phyloP scores from a whole-genome alignment of 2,113 vertebrate species.

The Rhabdornis inornatus region DNA sequence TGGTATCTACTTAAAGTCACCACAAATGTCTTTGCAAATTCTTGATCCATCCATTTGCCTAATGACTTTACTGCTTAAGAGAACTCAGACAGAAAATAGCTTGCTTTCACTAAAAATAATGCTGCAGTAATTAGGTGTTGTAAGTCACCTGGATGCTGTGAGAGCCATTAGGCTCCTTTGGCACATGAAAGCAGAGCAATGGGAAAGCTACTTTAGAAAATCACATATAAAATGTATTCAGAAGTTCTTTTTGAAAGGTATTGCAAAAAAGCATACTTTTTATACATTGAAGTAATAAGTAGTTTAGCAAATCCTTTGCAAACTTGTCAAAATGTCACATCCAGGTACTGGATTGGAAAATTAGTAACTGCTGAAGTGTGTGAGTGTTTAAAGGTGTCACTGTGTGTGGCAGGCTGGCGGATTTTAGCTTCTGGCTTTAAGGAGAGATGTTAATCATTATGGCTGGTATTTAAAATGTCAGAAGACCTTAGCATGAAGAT shows the following conservation, averaged over 20 bases:
- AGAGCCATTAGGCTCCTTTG: background rate
- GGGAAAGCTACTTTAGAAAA: slow-evolving; percentile 56
- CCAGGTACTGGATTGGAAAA: slow-evolving; percentile 74
- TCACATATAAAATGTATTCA: background rate
- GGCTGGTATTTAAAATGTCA: slow-evolving; percentile 70
- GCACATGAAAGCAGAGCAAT: background rate
- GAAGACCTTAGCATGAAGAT: slow-evolving; percentile 53
- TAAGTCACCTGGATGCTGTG: background rate
- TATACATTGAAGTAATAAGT: slow-evolving; percentile 60
- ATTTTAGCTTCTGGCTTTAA: slow-evolving; percentile 68
- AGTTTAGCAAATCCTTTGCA: slow-evolving; percentile 62
- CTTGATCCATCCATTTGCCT: background rate
- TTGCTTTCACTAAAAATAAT: background rate
- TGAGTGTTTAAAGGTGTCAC: slow-evolving; percentile 67
- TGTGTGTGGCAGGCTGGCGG: slow-evolving; percentile 34
- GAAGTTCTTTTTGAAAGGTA: slow-evolving; percentile 53
- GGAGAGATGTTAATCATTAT: slow-evolving; percentile 68
- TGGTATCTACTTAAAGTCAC: background rate
- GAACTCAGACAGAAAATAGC: background rate
- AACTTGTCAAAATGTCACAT: slow-evolving; percentile 75
- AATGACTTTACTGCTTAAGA: background rate
- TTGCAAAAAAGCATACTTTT: slow-evolving; percentile 39
- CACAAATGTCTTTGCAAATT: background rate
- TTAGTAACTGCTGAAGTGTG: slow-evolving; percentile 70
- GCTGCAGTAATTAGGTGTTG: slow-evolving; percentile 11